Evolutionary conservation across 2,888 invertebrate species (phyloP), one percentile per base, ranked within the genome.

Genomic region (Drosophila helvetica): DNA sequence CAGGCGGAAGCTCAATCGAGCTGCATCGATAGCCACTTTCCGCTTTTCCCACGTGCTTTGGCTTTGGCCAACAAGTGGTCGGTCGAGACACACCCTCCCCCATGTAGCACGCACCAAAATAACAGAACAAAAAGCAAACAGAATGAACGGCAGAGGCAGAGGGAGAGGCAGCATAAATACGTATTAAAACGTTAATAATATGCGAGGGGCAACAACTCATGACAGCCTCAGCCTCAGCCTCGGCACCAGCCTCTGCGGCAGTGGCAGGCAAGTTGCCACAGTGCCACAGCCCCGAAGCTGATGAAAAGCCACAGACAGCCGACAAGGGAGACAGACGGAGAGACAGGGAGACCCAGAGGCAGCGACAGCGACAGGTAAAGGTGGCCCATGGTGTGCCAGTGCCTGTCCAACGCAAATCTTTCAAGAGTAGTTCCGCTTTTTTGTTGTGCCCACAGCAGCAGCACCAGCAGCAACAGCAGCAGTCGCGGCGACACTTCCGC

Each of bases 381-480:
- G 76, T 12, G 46, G 30, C 33, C 33, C 33, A 33, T 12, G 33
- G 10, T 45, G 57, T 51, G 33, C 25, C 25, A 52, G 64, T 46
- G 55, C 55, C 66, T 81, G 76, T 62, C 77, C 79, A 72, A 67
- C 68, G 81, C 80, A 85, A 91, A 88, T 91, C 91, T 91, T 91
- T 92, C 90, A 89, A 91, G 90, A 92, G 92, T 91, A 92, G 91
- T 91, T 91, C 91, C 91, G 91, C 90, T 90, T 80, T 90, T 88
- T 91, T 90, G 90, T 90, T 86, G 58, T 66, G 70, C 61, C 22
- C 22, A 22, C 22, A 22, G 22, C 22, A 22, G 22, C 22, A 22
- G 22, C 22, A 22, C 4, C 22, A 22, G 22, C 22, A 22, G 22
- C 22, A 22, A 22, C 22, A 22, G 22, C 22, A 22, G 5, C 22